These are phyloP conservation scores for Liopterus haemorrhoidalis DNA, from an alignment of 2,888 invertebrate species.

Conservation along the genomic window DNA sequence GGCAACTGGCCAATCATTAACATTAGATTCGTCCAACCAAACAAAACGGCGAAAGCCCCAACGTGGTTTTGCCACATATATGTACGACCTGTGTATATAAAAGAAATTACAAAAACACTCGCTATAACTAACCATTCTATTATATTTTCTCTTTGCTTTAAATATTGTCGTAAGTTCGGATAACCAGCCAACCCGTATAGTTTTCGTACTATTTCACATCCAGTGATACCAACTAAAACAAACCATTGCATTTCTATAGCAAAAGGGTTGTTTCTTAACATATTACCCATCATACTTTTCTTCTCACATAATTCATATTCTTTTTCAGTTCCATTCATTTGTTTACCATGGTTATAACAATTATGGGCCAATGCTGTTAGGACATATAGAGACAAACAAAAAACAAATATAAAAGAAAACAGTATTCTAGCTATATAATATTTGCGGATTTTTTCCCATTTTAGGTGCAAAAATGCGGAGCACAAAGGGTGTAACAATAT, in stretches of 20 bases:
- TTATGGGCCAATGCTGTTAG: constrained; percentile 77
- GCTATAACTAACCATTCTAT: constrained; percentile 83
- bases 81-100: constrained; percentile 68
- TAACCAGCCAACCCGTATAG: constrained; percentile 77
- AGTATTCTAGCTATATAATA: constrained; percentile 76
- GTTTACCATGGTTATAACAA: constrained; percentile 75
- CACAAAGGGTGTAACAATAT: constrained; percentile 80
- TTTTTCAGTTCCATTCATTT: constrained; percentile 50
- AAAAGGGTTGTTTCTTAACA: constrained; percentile 66
- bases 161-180: constrained; percentile 72
- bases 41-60: constrained; percentile 77
- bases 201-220: constrained; percentile 74
- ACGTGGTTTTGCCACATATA: constrained; percentile 84
- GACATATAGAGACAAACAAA: constrained; percentile 75
- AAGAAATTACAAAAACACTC: constrained; percentile 77
- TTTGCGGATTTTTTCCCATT: constrained; percentile 86
- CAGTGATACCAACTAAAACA: constrained; percentile 69
- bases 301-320: constrained; percentile 71
- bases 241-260: constrained; percentile 82
- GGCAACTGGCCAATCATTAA: constrained; percentile 85
- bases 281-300: constrained; percentile 69
- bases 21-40: constrained; percentile 88
- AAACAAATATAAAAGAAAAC: constrained; percentile 71
- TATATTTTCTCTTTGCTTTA: constrained; percentile 77
- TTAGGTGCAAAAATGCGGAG: constrained; percentile 79